Evolutionary conservation across 2,888 invertebrate species (phyloP), one percentile per base, ranked within the genome.

Genomic region (Lordiphosa fenestrarum): DNA sequence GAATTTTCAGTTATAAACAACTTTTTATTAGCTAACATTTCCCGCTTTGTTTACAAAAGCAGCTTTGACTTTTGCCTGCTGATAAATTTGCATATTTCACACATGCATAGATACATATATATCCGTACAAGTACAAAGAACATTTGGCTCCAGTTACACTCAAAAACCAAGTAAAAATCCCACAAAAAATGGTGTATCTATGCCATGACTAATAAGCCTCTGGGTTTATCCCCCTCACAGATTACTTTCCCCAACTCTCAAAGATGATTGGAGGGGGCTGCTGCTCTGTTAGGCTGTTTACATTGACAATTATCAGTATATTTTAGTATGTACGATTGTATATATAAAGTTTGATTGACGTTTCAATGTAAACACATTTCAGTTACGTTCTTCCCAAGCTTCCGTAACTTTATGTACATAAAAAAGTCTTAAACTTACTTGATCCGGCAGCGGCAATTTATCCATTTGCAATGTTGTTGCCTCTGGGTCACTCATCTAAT

Each of bases 401-500:
- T 30, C 25, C 25, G 25, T 30, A 30, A 9, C 9, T 30, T 15
- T 33, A 13, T 35, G n/a, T 10, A 15, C 15, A 15, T 15, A 15
- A 15, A 12, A 7, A 40, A 13, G 25, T 42, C 37, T 12, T n/a
- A 13, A 56, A 68, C 73, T 75, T 60, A 78, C 78, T 47, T 69
- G 67, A 54, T 54, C 66, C 42, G 37, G 13, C 6, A 48, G 15
- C 12, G 56, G 23, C 12, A 62, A 9, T 12, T 55, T 67, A 55
- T 78, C 72, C 76, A 80, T 72, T 52, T 80, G 58, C n/a, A 80
- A 46, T 30, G 80, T 44, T 41, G 66, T 54, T 19, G 82, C 76
- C 51, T 74, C 48, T 39, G 23, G 30, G 33, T 71, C 72, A 38
- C 49, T 77, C 82, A 77, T 72, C 5, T 44, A 64, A 47, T 15